Evolutionary conservation across 2,113 vertebrate species (phyloP).

Genomic region (Brevimyrus niger): DNA sequence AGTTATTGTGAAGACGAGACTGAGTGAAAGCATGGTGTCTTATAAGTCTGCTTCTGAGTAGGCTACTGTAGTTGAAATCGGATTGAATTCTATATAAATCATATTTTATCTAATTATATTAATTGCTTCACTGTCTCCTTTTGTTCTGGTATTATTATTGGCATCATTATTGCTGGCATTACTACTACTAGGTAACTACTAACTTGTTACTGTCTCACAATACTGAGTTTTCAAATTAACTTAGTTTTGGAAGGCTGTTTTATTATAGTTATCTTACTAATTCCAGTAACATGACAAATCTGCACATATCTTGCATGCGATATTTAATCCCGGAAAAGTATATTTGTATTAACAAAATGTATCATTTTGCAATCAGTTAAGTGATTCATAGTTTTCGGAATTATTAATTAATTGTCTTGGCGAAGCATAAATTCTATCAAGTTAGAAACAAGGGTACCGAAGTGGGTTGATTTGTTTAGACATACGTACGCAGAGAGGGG

Average conservation of each 20-base stretch:
- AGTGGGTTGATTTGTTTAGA: background rate
- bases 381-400: background rate
- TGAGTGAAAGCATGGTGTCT: background rate
- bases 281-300: background rate
- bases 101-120: background rate
- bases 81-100: background rate
- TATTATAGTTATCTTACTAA: background rate
- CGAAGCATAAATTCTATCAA: background rate
- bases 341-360: background rate
- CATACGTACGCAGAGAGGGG: slow-evolving; percentile 30
- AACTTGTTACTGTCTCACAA: background rate
- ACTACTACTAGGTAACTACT: background rate
- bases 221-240: background rate
- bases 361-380: background rate
- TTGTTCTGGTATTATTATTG: background rate
- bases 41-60: background rate
- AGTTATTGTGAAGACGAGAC: background rate
- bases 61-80: background rate
- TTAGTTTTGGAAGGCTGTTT: background rate
- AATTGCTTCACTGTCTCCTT: background rate
- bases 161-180: background rate
- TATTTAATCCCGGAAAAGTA: background rate
- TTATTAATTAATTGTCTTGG: background rate
- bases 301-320: background rate
- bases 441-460: background rate